Conservation (phyloP, 2,888 invertebrate genomes). For the Drosophila monieri region DNA sequence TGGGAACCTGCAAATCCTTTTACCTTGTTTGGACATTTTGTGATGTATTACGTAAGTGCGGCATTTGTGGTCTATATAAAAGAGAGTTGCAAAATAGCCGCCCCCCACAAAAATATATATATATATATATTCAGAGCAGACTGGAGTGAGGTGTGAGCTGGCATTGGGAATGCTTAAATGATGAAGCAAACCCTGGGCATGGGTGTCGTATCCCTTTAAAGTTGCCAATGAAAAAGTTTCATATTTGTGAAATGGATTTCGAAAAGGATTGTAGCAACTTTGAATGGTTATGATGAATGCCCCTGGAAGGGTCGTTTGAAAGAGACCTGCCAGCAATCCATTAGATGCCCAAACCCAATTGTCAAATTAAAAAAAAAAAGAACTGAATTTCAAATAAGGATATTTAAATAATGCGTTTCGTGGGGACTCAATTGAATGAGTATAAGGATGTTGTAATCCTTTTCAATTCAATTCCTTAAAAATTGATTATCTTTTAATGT, state of each 20-base stretch:
- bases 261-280: slow-evolving; percentile 34
- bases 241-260: slow-evolving; percentile 38
- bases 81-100: slow-evolving; percentile 64
- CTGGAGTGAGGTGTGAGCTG: slow-evolving; percentile 6
- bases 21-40: slow-evolving; percentile 78
- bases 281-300: slow-evolving; percentile 42
- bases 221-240: slow-evolving; percentile 53
- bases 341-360: slow-evolving; percentile 31
- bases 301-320: slow-evolving; percentile 14
- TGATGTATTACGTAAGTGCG: slow-evolving; percentile 79
- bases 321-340: slow-evolving; percentile 30
- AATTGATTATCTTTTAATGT: not conserved
- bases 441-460: not conserved
- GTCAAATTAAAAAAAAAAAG: slow-evolving; percentile 20
- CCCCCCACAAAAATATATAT: slow-evolving; percentile 1
- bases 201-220: slow-evolving; percentile 32
- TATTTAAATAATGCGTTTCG: slow-evolving; percentile 4
- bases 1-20: slow-evolving; percentile 69
- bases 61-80: slow-evolving; percentile 70
- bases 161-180: slow-evolving; percentile 72
- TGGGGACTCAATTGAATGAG: slow-evolving; percentile 8
- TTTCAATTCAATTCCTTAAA: not conserved
- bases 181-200: slow-evolving; percentile 53
- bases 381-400: not conserved
- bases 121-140: slow-evolving; percentile 1